Evolutionary conservation across 2,113 vertebrate species (phyloP).

Genomic region (Alligator mississippiensis): DNA sequence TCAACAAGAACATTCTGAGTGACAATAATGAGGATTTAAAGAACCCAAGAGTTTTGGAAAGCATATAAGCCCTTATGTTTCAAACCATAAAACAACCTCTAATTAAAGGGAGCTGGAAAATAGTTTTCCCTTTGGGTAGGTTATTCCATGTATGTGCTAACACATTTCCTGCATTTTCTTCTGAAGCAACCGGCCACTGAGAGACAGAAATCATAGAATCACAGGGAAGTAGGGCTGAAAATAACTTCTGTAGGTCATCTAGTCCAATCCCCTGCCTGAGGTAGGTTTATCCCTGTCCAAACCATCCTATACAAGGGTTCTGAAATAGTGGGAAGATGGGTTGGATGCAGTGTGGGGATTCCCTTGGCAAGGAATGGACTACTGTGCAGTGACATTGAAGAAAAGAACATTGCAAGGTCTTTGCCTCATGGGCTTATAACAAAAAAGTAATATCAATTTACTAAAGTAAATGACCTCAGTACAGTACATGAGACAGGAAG

Average conservation of each 20-base stretch:
- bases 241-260: too few species aligned
- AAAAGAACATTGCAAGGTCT: not conserved
- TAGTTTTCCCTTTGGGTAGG: not conserved
- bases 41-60: not conserved
- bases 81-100: not conserved
- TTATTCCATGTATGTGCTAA: too few species aligned
- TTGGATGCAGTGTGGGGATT: too few species aligned
- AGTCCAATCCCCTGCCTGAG: too few species aligned
- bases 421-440: not conserved
- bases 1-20: not conserved
- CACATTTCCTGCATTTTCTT: too few species aligned
- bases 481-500: not conserved
- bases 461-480: not conserved
- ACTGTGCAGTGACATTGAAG: fast-evolving
- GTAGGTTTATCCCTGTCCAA: too few species aligned
- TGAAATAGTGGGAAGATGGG: too few species aligned
- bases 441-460: not conserved
- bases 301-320: too few species aligned
- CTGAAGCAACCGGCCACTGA: too few species aligned
- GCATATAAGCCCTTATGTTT: not conserved
- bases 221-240: too few species aligned
- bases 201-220: too few species aligned
- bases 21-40: not conserved
- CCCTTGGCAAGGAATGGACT: too few species aligned
- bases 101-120: not conserved